These are phyloP conservation scores for Aphelenchoides besseyi DNA, from an alignment of 1,140 invertebrate species.

Conservation along the genomic window DNA sequence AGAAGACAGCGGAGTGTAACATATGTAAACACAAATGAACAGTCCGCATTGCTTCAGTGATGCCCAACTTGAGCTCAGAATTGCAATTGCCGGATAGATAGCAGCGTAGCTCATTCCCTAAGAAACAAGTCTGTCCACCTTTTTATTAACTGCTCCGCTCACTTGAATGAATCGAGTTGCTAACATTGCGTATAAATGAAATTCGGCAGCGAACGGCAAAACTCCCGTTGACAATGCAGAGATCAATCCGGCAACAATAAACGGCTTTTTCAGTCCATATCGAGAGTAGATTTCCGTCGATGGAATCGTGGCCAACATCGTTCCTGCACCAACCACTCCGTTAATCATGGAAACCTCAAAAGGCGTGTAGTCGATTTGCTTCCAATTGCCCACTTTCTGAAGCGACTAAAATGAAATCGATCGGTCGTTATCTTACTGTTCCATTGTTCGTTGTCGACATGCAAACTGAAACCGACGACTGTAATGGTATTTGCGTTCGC, in stretches of 20 bases:
- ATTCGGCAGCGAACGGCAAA: constrained; percentile 8
- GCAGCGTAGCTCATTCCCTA: constrained; percentile 13
- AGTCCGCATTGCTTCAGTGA: constrained; percentile 20
- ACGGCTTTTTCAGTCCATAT: constrained; percentile 9
- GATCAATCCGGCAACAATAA: constrained; percentile 16
- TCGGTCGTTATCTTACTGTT: constrained; percentile 7
- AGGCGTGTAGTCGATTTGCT: background rate
- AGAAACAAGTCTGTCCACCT: background rate
- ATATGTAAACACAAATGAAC: constrained; percentile 17
- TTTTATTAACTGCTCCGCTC: no score
- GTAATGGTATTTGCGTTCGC: background rate
- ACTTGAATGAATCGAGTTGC: constrained; percentile 12
- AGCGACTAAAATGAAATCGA: background rate
- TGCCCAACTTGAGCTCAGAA: constrained; percentile 20
- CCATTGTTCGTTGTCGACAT: background rate
- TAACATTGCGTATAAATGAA: constrained; percentile 19
- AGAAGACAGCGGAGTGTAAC: constrained; percentile 18
- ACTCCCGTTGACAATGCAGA: constrained; percentile 16
- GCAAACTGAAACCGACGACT: background rate
- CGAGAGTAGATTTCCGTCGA: constrained; percentile 8
- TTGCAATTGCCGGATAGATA: constrained; percentile 17
- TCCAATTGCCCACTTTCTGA: constrained; percentile 14
- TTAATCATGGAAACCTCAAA: constrained; percentile 17
- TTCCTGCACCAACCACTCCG: constrained; percentile 11
- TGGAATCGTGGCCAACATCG: constrained; percentile 17